Evolutionary conservation across 2,113 vertebrate species (phyloP), one percentile per base, ranked within the genome.

Genomic region (Okapia johnstoni): DNA sequence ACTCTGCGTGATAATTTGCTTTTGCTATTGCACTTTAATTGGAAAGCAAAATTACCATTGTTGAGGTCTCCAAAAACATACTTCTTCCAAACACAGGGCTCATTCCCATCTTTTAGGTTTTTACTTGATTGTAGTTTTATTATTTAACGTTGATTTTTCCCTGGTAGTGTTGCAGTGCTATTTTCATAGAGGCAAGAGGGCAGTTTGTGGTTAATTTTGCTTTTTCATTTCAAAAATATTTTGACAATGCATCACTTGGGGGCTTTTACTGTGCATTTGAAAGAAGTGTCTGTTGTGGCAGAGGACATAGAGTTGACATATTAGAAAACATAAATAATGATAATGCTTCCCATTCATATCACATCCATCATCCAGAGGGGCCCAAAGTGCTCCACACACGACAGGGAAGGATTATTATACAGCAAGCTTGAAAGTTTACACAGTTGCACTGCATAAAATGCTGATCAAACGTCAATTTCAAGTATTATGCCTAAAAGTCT

Each of bases 181-280:
- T 94, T 97, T 93, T 83, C 88, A 77, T 91, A 73, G 94, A 97
- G 66, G 85, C 66, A 77, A 93, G 76, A 90, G 88, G 58, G 57
- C 89, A 94, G 81, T 97, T 97, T 94, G 46, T 86, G 28, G 90
- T 84, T 98, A 98, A 97, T 98, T 97, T 96, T 94, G 73, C 76
- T 96, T 91, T 97, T 94, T 94, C 86, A 95, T 96, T 97, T 97
- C 86, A 97, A 87, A 97, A 97, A 79, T 96, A 85, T 97, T 98
- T 96, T 96, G 95, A 97, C 90, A 96, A 40, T 96, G 88, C 36
- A 43, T 95, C 90, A 85, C 66, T 93, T 86, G 97, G 90, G 94
- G 43, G 30, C 94, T 66, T 5, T 98, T 96, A 60, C 88, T 76
- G n/a, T 13, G 33, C 83, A 89, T 93, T 96, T 60, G 52, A 89